Base-by-base conservation (phyloP, 1,140 invertebrate genomes). In the Aphaenogaster floridana region DNA sequence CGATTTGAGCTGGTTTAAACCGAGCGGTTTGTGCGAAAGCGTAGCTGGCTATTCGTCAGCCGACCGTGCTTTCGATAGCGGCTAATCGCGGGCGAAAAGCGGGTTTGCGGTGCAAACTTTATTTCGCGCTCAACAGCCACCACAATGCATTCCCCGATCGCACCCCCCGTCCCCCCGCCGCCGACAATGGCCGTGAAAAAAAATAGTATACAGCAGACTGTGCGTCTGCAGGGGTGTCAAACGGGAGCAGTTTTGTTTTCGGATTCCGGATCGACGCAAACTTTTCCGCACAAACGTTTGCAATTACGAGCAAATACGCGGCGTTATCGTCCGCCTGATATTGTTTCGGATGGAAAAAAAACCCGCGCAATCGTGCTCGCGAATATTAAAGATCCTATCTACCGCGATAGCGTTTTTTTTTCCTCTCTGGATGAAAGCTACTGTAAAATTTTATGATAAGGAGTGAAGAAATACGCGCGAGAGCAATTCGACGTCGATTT, bases 101-200 rank as follows among this genome's bases (percentile, higher is more conserved):
- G 88, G 69, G 71, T 80, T 89, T 80, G 88, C 79, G 81, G 81
- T 90, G 88, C 84, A 90, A 90, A 90, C 89, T 89, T 90, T 90
- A 90, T 90, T 90, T 90, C 85, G 68, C 88, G 77, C 84, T 81
- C 79, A 45, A 54, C 79, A 34, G 66, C 79, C 54, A 68, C 71
- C 63, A 80, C 71, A 80, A 71, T 76, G 57, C 45, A n/a, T 48
- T 11, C 50, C 15, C 45, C 45, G n/a, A 52, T 42, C 74, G 69
- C 48, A 28, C 50, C 50, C 52, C 9, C 59, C 21, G 11, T 28
- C 59, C 34, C 28, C 0, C 34, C 50, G 6, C 36, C 13, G 8
- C 76, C 39, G 77, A 50, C 52, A 17, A 34, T 66, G 28, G 63
- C 52, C 42, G 45, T 81, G 50, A 28, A 86, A 78, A 76, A 88